Evolutionary conservation across 2,797 vertebrate genomes (phyloP).

Genomic region (Sylvilagus floridanus): DNA sequence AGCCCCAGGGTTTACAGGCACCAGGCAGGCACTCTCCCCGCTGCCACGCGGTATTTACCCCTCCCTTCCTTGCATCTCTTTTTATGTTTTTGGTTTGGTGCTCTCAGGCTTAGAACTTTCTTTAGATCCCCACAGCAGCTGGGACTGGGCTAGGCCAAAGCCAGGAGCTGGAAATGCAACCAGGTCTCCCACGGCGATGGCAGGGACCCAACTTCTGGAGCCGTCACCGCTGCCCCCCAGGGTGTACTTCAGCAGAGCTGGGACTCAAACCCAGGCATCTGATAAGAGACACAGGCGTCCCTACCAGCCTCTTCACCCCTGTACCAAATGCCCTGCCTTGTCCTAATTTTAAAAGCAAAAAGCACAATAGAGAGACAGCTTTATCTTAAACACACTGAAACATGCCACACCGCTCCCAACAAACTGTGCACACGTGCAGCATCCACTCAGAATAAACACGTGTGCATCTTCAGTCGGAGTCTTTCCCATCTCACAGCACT

Average conservation of each 20-base stretch:
- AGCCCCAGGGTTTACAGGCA: not conserved
- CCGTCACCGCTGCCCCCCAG: too few species aligned
- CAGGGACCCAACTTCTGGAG: too few species aligned
- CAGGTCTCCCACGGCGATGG: too few species aligned
- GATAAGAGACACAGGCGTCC: too few species aligned
- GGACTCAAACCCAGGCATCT: too few species aligned
- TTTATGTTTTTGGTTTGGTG: not conserved
- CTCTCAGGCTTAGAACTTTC: not conserved
- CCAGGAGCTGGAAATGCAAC: too few species aligned
- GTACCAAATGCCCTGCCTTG: too few species aligned
- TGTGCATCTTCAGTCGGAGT: not conserved
- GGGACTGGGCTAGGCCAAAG: too few species aligned
- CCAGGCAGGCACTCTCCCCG: not conserved
- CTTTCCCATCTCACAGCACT: not conserved
- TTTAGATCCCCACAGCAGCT: too few species aligned
- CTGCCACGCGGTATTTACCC: not conserved
- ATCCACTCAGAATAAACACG: not conserved
- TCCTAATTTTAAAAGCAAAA: slow-evolving; percentile 40
- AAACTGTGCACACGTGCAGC: not conserved
- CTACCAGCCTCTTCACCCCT: too few species aligned
- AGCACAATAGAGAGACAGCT: not conserved
- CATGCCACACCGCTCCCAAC: not conserved
- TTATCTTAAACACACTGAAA: not conserved
- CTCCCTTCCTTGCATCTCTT: not conserved
- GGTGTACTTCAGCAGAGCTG: too few species aligned